Conservation (phyloP, 2,113 vertebrate species). For the Xiphophorus maculatus region DNA sequence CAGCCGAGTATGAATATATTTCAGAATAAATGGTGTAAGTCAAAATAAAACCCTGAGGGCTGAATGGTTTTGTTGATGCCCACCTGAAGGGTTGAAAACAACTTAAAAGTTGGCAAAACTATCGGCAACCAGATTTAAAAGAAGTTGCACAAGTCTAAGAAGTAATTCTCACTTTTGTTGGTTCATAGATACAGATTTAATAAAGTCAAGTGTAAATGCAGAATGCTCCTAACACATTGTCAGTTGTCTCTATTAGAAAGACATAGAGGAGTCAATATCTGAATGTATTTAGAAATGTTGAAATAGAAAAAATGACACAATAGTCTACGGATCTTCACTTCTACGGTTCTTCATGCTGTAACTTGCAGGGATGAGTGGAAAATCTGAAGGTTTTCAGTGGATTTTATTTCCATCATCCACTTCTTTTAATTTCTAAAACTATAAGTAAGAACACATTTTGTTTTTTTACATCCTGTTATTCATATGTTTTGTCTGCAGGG, state of each 20-base stretch:
- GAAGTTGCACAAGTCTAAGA: too few relatives aligned
- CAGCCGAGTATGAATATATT: neutral
- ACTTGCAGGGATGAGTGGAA: conserved; percentile 24
- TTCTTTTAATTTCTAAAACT: conserved; percentile 2
- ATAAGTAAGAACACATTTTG: neutral
- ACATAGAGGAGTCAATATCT: neutral
- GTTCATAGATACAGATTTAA: too few relatives aligned
- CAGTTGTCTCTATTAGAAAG: too few relatives aligned
- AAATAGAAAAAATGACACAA: neutral
- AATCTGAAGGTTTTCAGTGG: conserved; percentile 31
- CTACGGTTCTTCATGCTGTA: conserved; percentile 26
- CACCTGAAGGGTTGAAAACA: neutral
- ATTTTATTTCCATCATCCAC: conserved; percentile 8
- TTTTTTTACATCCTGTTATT: conserved; percentile 9
- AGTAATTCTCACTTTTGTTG: too few relatives aligned
- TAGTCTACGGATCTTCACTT: neutral
- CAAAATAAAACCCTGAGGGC: neutral
- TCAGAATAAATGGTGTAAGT: neutral
- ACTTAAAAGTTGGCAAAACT: neutral
- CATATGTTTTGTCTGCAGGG: conserved; percentile 49
- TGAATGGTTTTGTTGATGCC: neutral
- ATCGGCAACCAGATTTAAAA: neutral
- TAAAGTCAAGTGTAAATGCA: too few relatives aligned
- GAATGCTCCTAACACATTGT: too few relatives aligned
- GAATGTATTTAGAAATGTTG: neutral